phyloP scores from a whole-genome alignment of 2,888 invertebrate species.

The Tenthredo mesomela region DNA sequence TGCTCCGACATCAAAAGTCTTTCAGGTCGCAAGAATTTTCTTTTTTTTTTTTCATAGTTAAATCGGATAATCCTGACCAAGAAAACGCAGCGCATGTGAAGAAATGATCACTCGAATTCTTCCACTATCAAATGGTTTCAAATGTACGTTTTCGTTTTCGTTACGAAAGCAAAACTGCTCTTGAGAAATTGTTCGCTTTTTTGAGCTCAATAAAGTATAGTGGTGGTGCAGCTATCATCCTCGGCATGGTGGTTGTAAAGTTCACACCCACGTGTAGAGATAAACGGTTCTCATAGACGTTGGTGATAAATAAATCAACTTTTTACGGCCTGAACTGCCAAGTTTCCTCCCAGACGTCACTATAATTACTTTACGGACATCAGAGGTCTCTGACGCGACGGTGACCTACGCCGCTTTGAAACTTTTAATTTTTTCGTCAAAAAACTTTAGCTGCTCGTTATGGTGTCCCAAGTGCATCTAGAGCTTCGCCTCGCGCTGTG shows the following conservation, averaged over 20 bases:
- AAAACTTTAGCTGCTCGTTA: conserved; percentile 74
- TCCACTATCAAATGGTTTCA: neutral
- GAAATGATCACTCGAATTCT: conserved; percentile 1
- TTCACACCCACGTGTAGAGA: conserved; percentile 1
- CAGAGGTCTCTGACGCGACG: conserved; percentile 59
- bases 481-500: conserved; percentile 53
- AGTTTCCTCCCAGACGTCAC: conserved; percentile 53
- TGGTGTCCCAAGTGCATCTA: conserved; percentile 63
- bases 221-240: neutral
- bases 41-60: conserved; percentile 50
- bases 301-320: conserved; percentile 63
- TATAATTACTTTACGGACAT: conserved; percentile 69
- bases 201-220: neutral
- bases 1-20: conserved; percentile 75
- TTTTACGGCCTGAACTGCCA: conserved; percentile 51
- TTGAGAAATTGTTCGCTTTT: neutral
- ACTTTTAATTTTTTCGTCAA: conserved; percentile 74
- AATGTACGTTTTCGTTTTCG: neutral
- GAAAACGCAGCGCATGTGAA: neutral
- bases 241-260: neutral
- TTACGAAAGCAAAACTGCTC: neutral
- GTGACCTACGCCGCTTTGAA: conserved; percentile 57
- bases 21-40: conserved; percentile 69
- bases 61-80: conserved; percentile 20
- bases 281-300: conserved; percentile 54